phyloP scores from a whole-genome alignment of 92 coral and sea anemone genomes.

The Muricea muricata region DNA sequence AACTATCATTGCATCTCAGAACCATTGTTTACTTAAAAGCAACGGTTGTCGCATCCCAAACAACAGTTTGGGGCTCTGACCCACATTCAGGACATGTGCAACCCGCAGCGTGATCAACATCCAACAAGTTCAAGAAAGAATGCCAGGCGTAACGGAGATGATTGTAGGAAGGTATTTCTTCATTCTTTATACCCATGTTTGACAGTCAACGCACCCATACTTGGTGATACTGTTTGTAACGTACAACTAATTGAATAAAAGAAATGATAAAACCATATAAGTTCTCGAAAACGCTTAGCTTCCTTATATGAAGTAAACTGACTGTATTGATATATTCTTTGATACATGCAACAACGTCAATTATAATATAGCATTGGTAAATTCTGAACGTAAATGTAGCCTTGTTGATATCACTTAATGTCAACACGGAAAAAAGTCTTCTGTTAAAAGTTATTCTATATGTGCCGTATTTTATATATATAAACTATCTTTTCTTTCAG shows the following conservation, averaged over 20 bases:
- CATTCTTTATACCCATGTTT: neutral
- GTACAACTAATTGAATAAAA: conserved; percentile 7
- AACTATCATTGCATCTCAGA: neutral
- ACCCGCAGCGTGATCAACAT: neutral
- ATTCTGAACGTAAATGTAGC: too few relatives aligned
- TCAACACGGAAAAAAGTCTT: too few relatives aligned
- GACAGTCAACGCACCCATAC: neutral
- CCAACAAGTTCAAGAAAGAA: conserved; percentile 11
- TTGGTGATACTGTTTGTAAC: conserved; percentile 7
- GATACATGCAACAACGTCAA: too few relatives aligned
- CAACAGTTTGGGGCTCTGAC: neutral
- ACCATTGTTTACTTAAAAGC: neutral
- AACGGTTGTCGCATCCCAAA: neutral
- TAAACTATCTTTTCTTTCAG: too few relatives aligned
- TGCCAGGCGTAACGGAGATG: conserved; percentile 29
- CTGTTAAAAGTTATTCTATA: too few relatives aligned
- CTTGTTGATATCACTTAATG: too few relatives aligned
- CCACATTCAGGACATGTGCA: conserved; percentile 30
- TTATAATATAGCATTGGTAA: too few relatives aligned
- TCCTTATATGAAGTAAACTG: too few relatives aligned
- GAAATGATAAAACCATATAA: too few relatives aligned
- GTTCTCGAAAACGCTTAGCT: too few relatives aligned
- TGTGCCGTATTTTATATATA: too few relatives aligned
- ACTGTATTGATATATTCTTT: too few relatives aligned
- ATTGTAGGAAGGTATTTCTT: conserved; percentile 6